Evolutionary conservation across 37 sponge, comb jelly and placozoan genomes (phyloP).

Genomic region (Eunapius fragilis): DNA sequence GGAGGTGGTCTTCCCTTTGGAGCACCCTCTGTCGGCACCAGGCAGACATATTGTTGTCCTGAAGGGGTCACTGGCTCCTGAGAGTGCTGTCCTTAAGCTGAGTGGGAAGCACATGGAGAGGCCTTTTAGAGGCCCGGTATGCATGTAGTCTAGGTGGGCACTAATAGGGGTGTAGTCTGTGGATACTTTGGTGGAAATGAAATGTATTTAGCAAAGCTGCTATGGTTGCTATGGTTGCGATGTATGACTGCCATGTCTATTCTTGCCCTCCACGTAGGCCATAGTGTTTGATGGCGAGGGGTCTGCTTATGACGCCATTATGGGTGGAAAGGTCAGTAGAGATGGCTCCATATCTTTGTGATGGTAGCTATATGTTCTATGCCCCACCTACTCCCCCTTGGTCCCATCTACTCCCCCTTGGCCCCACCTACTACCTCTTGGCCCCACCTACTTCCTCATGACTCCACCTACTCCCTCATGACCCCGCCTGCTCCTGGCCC

Average conservation of each 20-base stretch:
- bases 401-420: too few species aligned
- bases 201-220: background rate
- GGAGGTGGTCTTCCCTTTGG: constrained; percentile 59
- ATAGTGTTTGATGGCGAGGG: constrained; percentile 78
- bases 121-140: constrained; percentile 71
- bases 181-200: background rate
- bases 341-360: background rate
- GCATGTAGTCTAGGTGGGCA: constrained; percentile 15
- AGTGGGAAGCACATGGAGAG: constrained; percentile 73
- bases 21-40: constrained; percentile 44
- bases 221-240: background rate
- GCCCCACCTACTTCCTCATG: background rate
- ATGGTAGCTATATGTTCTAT: background rate
- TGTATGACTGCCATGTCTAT: background rate
- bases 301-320: constrained; percentile 65
- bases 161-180: background rate
- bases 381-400: too few species aligned
- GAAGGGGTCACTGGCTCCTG: constrained; percentile 46
- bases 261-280: constrained; percentile 27
- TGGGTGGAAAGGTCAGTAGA: constrained; percentile 50
- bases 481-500: background rate
- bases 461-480: background rate
- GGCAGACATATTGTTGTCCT: constrained; percentile 48
- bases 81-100: constrained; percentile 78
- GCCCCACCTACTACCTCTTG: too few species aligned